phyloP scores from a whole-genome alignment of 2,888 invertebrate species.

The Sericinus montela region DNA sequence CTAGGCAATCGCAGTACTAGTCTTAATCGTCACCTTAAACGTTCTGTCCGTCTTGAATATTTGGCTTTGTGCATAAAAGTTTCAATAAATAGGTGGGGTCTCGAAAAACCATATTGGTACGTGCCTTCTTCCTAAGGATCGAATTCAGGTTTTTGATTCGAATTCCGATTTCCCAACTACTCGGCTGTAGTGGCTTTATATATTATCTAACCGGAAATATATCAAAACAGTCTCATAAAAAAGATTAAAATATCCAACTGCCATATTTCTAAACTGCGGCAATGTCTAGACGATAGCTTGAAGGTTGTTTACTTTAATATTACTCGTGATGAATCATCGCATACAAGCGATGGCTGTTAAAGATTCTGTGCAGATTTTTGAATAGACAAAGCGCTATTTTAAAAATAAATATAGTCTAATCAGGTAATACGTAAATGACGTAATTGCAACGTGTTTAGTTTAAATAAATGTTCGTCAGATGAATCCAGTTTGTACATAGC shows the following conservation, averaged over 20 bases:
- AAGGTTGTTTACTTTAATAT: slow-evolving; percentile 14
- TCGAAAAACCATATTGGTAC: too few relatives aligned
- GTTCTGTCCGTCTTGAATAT: too few relatives aligned
- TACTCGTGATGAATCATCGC: slow-evolving; percentile 11
- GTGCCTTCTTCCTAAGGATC: too few relatives aligned
- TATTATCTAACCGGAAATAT: slow-evolving; percentile 6
- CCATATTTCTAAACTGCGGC: slow-evolving; percentile 2
- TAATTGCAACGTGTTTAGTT: slow-evolving; percentile 13
- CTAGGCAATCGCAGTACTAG: too few relatives aligned
- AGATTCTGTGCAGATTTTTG: slow-evolving; percentile 13
- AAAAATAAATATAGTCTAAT: slow-evolving; percentile 13
- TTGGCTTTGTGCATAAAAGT: too few relatives aligned
- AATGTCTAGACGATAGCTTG: slow-evolving; percentile 11
- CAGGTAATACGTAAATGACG: slow-evolving; percentile 9
- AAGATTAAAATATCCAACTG: slow-evolving; percentile 9
- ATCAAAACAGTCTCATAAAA: slow-evolving; percentile 6
- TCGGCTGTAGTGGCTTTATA: too few relatives aligned
- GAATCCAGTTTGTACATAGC: neutral
- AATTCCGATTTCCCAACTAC: too few relatives aligned
- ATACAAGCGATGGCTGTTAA: too few relatives aligned
- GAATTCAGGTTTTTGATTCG: too few relatives aligned
- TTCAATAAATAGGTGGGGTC: too few relatives aligned
- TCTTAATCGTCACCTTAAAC: too few relatives aligned
- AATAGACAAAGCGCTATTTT: slow-evolving; percentile 12
- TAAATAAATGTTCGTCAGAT: slow-evolving; percentile 7